Evolutionary conservation across 1,140 invertebrate genomes (phyloP), one percentile per base, ranked within the genome.

Genomic region (Apis laboriosa): DNA sequence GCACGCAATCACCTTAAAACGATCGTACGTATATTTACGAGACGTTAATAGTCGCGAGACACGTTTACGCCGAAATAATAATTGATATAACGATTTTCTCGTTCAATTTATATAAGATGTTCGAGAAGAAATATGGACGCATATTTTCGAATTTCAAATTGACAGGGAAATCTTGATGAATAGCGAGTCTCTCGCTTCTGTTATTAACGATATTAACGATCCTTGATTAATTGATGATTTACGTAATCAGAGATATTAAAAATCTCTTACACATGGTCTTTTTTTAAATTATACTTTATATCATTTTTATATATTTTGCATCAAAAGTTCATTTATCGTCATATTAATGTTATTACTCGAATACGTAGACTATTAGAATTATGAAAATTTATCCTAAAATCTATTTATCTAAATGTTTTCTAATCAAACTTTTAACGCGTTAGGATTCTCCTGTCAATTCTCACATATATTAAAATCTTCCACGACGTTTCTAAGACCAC

Each of bases 1-100:
- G 2, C 13, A 24, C 49, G n/a, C 67, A 60, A 63, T 43, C 77
- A 64, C 34, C 73, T 80, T 84, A 80, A 87, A 60, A 84, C 76
- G 55, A n/a, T 60, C 60, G 4, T 34, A 55, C 34, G 77, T 63
- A 77, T 85, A 63, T 88, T 88, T 88, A 87, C 51, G 86, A 87
- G 51, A 64, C 83, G 64, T 74, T 84, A 76, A 64, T n/a, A 75
- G n/a, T 9, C 68, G 7, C 67, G 82, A 84, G 19, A 68, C 72
- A 77, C 66, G 71, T 80, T 78, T 81, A 76, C 60, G 66, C 63
- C 19, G 63, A 61, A 77, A n/a, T 43, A 43, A 43, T 43, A 43
- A 86, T 67, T 51, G 61, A 84, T 84, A 12, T 70, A 56, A 13
- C 61, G 83, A 88, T 87, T 76, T 76, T 43, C 66, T 7, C 71